phyloP scores from a whole-genome alignment of 2,888 invertebrate genomes.

The Campoplex nolae region DNA sequence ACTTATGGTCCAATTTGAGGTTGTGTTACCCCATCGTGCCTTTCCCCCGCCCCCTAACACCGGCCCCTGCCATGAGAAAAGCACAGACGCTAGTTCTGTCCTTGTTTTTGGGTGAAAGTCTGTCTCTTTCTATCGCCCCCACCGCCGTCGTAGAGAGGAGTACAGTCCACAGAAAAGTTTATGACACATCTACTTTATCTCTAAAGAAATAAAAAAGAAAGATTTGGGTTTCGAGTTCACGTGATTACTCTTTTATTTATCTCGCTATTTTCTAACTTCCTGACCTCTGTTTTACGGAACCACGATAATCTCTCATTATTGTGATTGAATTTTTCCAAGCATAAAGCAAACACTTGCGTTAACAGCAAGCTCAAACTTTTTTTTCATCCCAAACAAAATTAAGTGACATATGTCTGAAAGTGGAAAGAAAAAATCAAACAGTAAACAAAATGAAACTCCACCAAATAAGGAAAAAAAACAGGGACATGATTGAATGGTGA shows the following conservation, averaged over 20 bases:
- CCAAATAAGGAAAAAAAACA: not conserved
- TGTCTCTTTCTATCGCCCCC: too few relatives aligned
- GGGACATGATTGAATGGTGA: not conserved
- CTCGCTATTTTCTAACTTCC: not conserved
- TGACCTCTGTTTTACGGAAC: not conserved
- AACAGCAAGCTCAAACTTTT: not conserved
- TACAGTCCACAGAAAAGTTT: too few relatives aligned
- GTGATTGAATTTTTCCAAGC: not conserved
- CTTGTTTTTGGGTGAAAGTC: too few relatives aligned
- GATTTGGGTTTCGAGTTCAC: not conserved
- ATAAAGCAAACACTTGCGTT: not conserved
- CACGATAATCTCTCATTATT: not conserved
- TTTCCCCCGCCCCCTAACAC: too few relatives aligned
- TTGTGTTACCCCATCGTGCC: not conserved
- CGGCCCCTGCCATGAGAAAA: too few relatives aligned
- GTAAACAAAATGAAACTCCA: not conserved
- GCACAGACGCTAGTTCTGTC: too few relatives aligned
- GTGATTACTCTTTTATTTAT: conserved; percentile 2
- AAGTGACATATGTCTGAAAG: not conserved
- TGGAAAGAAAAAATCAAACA: not conserved
- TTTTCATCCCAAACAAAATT: not conserved
- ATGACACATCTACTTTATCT: too few relatives aligned
- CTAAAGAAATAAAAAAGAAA: too few relatives aligned
- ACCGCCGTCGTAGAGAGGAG: too few relatives aligned
- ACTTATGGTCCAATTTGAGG: conserved; percentile 8